Evolutionary conservation across 2,113 vertebrate species (phyloP).

Genomic region (chimpanzee (Pan troglodytes)): DNA sequence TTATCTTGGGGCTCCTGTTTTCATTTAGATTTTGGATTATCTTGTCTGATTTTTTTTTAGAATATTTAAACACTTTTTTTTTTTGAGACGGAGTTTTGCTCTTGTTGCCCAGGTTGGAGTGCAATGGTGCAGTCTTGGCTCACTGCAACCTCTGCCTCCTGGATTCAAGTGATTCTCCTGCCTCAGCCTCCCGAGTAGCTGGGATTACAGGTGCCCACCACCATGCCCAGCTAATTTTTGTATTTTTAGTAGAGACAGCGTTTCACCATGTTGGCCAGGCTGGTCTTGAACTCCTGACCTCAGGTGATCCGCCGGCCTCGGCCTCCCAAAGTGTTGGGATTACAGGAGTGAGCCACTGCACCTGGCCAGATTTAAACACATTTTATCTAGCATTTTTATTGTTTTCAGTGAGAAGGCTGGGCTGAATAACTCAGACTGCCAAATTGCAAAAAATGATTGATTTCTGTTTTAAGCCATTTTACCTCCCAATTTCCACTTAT

Average conservation of each 20-base stretch:
- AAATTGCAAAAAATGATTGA: constrained; percentile 36
- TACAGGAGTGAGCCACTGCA: too few species aligned
- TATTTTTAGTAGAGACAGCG: too few species aligned
- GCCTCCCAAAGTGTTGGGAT: too few species aligned
- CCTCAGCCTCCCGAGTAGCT: neutral
- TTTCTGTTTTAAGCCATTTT: neutral
- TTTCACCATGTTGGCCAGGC: too few species aligned
- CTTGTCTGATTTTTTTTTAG: too few species aligned
- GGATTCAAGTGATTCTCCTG: neutral
- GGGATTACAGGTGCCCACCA: too few species aligned
- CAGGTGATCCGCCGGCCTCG: too few species aligned
- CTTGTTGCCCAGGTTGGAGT: neutral
- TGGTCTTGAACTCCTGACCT: too few species aligned
- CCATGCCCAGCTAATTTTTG: too few species aligned
- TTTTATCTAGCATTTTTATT: neutral
- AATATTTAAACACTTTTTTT: neutral
- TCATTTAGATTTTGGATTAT: too few species aligned
- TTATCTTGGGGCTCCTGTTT: too few species aligned
- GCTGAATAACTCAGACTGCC: neutral
- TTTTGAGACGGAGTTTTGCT: neutral
- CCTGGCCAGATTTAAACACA: neutral
- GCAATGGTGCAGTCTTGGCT: neutral
- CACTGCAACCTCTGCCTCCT: neutral
- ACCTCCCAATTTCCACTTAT: neutral
- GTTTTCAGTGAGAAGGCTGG: neutral